phyloP scores from a whole-genome alignment of 2,888 invertebrate genomes.

The Sesia apiformis region DNA sequence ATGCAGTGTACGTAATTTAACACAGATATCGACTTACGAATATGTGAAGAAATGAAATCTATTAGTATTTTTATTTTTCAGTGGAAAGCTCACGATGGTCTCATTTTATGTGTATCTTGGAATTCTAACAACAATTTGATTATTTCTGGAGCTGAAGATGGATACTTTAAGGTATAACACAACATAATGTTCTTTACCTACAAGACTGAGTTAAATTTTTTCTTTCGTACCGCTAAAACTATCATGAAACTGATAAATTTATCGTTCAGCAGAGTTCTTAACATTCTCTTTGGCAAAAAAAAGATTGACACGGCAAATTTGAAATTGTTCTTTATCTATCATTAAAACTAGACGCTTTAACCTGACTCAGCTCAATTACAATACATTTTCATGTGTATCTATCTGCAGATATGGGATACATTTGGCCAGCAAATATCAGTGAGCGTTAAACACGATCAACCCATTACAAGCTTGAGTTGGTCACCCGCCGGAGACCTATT shows the following conservation, averaged over 20 bases:
- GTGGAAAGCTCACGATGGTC: slow-evolving; percentile 98
- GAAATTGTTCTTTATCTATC: no score
- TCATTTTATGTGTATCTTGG: slow-evolving; percentile 95
- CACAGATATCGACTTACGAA: no score
- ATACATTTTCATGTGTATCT: neutral
- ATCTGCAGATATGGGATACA: slow-evolving; percentile 88
- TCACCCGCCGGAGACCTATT: slow-evolving; percentile 93
- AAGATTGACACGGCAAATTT: no score
- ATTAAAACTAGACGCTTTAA: no score
- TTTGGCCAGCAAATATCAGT: slow-evolving; percentile 91
- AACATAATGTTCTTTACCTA: neutral
- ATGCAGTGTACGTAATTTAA: neutral
- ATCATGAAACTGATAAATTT: no score
- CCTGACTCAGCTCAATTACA: no score
- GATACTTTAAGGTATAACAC: slow-evolving; percentile 81
- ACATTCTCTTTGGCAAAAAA: no score
- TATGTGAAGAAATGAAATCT: no score
- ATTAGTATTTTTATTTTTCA: slow-evolving; percentile 56
- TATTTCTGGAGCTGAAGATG: slow-evolving; percentile 97
- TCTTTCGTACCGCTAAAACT: neutral
- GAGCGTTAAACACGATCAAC: slow-evolving; percentile 90
- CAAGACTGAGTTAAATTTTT: neutral
- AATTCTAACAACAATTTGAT: slow-evolving; percentile 93
- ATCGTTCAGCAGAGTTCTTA: no score
- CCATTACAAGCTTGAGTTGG: slow-evolving; percentile 94